Evolutionary conservation across 2,113 vertebrate species (phyloP).

Genomic region (Siniperca knerii): DNA sequence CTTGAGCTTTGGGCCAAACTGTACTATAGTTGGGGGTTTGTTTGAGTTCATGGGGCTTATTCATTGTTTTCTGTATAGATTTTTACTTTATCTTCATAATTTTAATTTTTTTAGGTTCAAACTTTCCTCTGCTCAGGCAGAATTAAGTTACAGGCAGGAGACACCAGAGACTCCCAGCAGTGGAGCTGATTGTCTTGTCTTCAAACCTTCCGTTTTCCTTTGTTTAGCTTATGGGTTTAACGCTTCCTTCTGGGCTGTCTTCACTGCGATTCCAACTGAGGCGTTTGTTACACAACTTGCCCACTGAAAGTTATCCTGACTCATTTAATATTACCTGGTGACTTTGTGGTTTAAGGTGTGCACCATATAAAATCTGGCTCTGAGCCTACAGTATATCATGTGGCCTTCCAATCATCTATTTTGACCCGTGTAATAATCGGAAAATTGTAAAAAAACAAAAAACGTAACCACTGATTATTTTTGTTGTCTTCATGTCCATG

Average conservation of each 20-base stretch:
- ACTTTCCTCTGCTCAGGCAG: slow-evolving; percentile 43
- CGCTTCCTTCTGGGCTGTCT: slow-evolving; percentile 47
- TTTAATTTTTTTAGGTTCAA: not conserved
- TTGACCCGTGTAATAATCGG: not conserved
- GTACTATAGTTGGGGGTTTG: not conserved
- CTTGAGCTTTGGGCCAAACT: slow-evolving; percentile 13
- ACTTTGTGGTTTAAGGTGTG: slow-evolving; percentile 29
- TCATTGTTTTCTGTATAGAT: slow-evolving; percentile 13
- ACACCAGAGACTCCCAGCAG: slow-evolving; percentile 53
- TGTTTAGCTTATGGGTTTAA: slow-evolving; percentile 54
- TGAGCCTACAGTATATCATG: not conserved
- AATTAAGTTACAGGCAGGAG: slow-evolving; percentile 56
- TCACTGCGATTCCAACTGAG: slow-evolving; percentile 41
- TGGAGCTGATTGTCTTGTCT: slow-evolving; percentile 63
- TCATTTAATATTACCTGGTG: slow-evolving; percentile 33
- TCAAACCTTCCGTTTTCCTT: slow-evolving; percentile 50
- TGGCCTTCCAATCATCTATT: slow-evolving; percentile 3
- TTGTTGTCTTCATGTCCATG: slow-evolving; percentile 36
- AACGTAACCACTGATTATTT: slow-evolving; percentile 32
- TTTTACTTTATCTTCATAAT: slow-evolving; percentile 20
- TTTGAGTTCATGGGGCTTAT: slow-evolving; percentile 18
- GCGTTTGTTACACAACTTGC: slow-evolving; percentile 43
- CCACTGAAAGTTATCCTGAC: slow-evolving; percentile 44
- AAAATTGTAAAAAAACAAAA: not conserved
- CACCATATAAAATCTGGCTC: not conserved